Base-by-base conservation (phyloP, 2,113 vertebrate species). In the Engraulis encrasicolus region DNA sequence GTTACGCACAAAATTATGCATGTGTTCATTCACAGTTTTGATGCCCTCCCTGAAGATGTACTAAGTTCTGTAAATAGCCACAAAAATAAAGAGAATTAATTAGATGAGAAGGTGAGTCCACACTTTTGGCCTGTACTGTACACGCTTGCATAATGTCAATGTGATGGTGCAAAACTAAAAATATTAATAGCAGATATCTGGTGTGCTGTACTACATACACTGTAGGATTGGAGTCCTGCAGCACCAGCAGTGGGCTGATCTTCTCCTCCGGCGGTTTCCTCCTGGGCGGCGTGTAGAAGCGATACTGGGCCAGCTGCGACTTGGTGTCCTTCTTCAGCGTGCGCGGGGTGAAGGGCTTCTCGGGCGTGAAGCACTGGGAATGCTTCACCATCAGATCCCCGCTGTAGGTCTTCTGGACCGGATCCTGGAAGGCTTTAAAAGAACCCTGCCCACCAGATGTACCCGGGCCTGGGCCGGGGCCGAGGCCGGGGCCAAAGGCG, bases 381-480 rank as follows among this genome's bases (percentile, higher is more conserved):
- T 99, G 97, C 90, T 92, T 97, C 15, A 96, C 93, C 0, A 99
- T 92, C 49, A 99, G 90, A 88, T 99, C 98, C 23, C 96, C 96
- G 0, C 94, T 93, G 82, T 91, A 90, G 0, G 87, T 92, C 91
- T 95, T 97, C 83, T 94, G 91, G 17, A 86, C 86, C 0, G 92
- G 89, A 83, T 96, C 90, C 87, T 94, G 94, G 88, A 94, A 94
- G 15, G 88, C 84, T 83, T 88, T 93, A 86, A 88, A 92, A 61
- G 27, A 74, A 81, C 85, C 87, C 31, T 91, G 92, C 78, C 89
- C 86, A 61, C 82, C 82, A 0, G 86, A 83, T 20, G 89, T 82
- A 52, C 15, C 48, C n/a, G n/a, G n/a, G n/a, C n/a, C n/a, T n/a
- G n/a, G n/a, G n/a, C n/a, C n/a, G n/a, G n/a, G n/a, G n/a, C n/a